Evolutionary conservation across 2,888 invertebrate genomes (phyloP).

Genomic region (Lottia gigantea): DNA sequence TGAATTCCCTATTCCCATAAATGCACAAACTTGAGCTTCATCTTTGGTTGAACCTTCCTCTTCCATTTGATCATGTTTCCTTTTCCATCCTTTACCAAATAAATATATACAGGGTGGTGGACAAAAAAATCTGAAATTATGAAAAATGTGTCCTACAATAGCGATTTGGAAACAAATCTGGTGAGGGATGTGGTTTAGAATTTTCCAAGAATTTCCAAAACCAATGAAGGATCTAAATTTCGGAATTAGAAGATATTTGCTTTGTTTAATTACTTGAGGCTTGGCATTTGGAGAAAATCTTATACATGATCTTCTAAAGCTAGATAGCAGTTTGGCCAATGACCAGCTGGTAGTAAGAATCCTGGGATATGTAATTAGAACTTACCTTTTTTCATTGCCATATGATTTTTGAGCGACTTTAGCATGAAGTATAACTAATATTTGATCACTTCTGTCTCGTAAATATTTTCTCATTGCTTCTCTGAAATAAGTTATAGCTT

Average conservation of each 20-base stretch:
- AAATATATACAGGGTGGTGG: constrained; percentile 99
- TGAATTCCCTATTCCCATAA: constrained; percentile 94
- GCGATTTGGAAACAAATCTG: too few species aligned
- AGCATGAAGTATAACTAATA: constrained; percentile 93
- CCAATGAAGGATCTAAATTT: too few species aligned
- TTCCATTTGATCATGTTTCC: constrained; percentile 90
- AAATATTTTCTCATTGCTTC: constrained; percentile 98
- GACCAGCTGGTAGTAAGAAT: background rate
- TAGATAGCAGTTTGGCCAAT: too few species aligned
- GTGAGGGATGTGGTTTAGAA: too few species aligned
- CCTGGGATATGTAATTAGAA: background rate
- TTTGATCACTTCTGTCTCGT: constrained; percentile 77
- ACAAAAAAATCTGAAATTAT: constrained; percentile 83
- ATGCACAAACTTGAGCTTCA: constrained; percentile 86
- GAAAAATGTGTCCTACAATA: background rate
- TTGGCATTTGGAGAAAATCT: too few species aligned
- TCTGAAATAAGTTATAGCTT: too few species aligned
- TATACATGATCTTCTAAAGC: too few species aligned
- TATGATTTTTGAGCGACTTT: constrained; percentile 99
- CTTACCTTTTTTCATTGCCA: constrained; percentile 93
- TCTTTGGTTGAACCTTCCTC: constrained; percentile 60
- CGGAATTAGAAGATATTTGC: too few species aligned
- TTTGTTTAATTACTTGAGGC: too few species aligned
- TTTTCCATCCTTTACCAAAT: constrained; percentile 97
- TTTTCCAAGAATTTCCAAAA: too few species aligned